phyloP scores from a whole-genome alignment of 2,113 vertebrate genomes.

The Xenotilapia leptura region DNA sequence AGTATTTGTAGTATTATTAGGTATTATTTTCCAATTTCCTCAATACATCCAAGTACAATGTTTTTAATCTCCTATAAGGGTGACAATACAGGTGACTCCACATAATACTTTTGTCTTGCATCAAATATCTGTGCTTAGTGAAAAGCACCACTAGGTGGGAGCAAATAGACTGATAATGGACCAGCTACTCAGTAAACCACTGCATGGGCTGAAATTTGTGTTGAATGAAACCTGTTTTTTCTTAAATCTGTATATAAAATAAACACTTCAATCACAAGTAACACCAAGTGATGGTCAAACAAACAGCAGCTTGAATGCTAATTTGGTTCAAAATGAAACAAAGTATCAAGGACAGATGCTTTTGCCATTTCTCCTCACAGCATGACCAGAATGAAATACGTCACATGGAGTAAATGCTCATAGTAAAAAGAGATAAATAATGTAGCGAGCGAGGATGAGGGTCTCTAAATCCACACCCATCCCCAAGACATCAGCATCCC shows the following conservation, averaged over 20 bases:
- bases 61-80: background rate
- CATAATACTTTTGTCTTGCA: background rate
- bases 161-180: conserved; percentile 10
- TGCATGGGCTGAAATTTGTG: background rate
- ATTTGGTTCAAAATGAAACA: background rate
- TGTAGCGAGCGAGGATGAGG: conserved; percentile 28
- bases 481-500: conserved; percentile 30
- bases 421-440: conserved; percentile 56
- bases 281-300: background rate
- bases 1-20: background rate
- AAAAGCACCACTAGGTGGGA: conserved; percentile 50
- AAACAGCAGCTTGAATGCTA: background rate
- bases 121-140: background rate
- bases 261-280: background rate
- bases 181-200: too few relatives aligned
- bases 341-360: background rate
- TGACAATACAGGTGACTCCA: background rate
- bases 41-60: background rate
- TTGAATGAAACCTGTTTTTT: background rate
- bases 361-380: background rate
- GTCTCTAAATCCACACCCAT: conserved; percentile 36
- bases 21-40: background rate
- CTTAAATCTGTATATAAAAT: background rate
- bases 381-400: background rate
- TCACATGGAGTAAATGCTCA: background rate